Evolutionary conservation across 2,113 vertebrate species (phyloP).

Genomic region (Sebastes schlegelii): DNA sequence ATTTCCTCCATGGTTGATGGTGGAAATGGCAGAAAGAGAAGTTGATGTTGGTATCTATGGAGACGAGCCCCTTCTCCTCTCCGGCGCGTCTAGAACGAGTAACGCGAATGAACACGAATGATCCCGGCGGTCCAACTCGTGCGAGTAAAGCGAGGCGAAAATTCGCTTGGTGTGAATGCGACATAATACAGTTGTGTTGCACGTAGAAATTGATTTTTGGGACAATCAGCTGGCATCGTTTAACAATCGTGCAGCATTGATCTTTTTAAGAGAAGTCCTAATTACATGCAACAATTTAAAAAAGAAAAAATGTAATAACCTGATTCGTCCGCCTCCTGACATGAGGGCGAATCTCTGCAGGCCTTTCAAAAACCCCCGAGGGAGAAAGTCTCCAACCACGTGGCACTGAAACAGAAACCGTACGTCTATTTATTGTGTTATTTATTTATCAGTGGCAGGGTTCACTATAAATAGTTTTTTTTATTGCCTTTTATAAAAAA

Average conservation of each 20-base stretch:
- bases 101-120: too few relatives aligned
- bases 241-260: not conserved
- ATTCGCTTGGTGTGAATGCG: too few relatives aligned
- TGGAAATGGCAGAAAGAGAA: too few relatives aligned
- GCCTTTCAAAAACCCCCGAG: constrained; percentile 53
- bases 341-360: constrained; percentile 6
- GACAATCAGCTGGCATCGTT: constrained; percentile 3
- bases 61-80: too few relatives aligned
- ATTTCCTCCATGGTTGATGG: too few relatives aligned
- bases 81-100: too few relatives aligned
- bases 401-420: constrained; percentile 87
- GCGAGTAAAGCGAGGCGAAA: too few relatives aligned
- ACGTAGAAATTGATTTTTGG: not conserved
- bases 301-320: not conserved
- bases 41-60: too few relatives aligned
- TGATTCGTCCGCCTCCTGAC: not conserved
- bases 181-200: not conserved
- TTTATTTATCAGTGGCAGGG: constrained; percentile 99
- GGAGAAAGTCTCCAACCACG: constrained; percentile 63
- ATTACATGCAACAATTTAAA: not conserved
- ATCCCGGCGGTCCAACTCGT: too few relatives aligned
- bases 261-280: not conserved
- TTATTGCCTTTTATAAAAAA: constrained; percentile 83
- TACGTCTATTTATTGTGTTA: constrained; percentile 89
- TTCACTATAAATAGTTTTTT: constrained; percentile 98